phyloP scores from a whole-genome alignment of 2,797 vertebrate genomes.

The Geotrypetes seraphini region DNA sequence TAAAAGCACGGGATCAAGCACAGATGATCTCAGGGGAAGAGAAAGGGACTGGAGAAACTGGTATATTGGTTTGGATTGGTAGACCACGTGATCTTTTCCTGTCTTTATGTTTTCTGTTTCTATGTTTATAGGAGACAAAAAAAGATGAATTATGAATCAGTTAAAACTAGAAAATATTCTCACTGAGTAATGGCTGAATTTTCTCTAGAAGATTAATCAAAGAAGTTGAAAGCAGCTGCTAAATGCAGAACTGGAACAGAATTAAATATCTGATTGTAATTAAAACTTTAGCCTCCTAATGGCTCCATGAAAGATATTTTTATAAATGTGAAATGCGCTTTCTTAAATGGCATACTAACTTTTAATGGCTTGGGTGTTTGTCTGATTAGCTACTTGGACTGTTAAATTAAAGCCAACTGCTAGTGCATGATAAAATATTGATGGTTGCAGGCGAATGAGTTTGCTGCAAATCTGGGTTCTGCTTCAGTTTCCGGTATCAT shows the following conservation, averaged over 20 bases:
- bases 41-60: too few relatives aligned
- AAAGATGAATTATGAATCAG: constrained; percentile 58
- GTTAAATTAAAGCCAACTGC: constrained; percentile 74
- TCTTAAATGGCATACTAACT: constrained; percentile 72
- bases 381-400: constrained; percentile 75
- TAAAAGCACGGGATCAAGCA: too few relatives aligned
- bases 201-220: constrained; percentile 65
- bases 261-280: constrained; percentile 74
- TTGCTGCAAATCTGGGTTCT: constrained; percentile 64
- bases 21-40: too few relatives aligned
- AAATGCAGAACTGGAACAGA: constrained; percentile 59
- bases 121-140: too few relatives aligned
- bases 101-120: too few relatives aligned
- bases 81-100: too few relatives aligned
- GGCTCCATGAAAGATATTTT: constrained; percentile 70
- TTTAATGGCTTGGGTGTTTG: constrained; percentile 74
- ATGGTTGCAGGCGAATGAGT: constrained; percentile 70
- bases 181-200: constrained; percentile 63
- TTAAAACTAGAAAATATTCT: constrained; percentile 68
- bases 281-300: constrained; percentile 72
- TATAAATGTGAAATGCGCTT: constrained; percentile 73
- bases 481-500: constrained; percentile 70
- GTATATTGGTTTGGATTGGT: too few relatives aligned
- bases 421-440: constrained; percentile 70
- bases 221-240: constrained; percentile 50